These are phyloP conservation scores for Conistra vaccinii DNA, from an alignment of 2,888 invertebrate genomes.

Conservation along the genomic window DNA sequence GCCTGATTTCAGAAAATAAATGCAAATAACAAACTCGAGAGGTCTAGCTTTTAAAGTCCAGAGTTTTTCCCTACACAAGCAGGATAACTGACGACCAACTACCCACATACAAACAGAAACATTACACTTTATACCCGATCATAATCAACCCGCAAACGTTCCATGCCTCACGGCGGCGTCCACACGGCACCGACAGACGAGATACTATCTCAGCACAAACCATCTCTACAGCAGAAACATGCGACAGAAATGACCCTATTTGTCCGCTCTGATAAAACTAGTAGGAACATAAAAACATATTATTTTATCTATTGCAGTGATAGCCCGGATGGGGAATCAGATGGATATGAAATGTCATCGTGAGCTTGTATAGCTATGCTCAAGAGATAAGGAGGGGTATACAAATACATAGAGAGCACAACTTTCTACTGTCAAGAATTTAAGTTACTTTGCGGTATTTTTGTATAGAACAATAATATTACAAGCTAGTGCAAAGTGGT, in stretches of 20 bases:
- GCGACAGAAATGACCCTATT: conserved; percentile 30
- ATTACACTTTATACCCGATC: conserved; percentile 40
- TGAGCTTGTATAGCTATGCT: not conserved
- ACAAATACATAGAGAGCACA: not conserved
- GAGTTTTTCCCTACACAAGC: not conserved
- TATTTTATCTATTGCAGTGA: conserved; percentile 39
- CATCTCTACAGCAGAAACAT: not conserved
- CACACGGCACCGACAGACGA: conserved; percentile 38
- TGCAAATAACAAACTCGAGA: no score
- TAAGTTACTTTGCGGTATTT: not conserved
- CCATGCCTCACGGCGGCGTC: conserved; percentile 53
- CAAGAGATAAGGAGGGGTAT: not conserved
- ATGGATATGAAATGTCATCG: conserved; percentile 18
- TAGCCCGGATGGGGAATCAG: conserved; percentile 16
- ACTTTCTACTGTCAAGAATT: not conserved
- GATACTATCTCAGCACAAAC: conserved; percentile 30
- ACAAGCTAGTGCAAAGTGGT: not conserved
- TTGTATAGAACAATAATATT: not conserved
- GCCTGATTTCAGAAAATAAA: no score
- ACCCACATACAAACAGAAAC: conserved; percentile 10
- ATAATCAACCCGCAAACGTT: conserved; percentile 30
- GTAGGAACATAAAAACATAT: conserved; percentile 47
- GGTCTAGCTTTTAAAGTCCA: no score
- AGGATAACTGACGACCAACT: not conserved
- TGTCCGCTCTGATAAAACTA: conserved; percentile 42